These are phyloP conservation scores for Pica pica DNA, from an alignment of 2,113 vertebrate species.

Conservation along the genomic window DNA sequence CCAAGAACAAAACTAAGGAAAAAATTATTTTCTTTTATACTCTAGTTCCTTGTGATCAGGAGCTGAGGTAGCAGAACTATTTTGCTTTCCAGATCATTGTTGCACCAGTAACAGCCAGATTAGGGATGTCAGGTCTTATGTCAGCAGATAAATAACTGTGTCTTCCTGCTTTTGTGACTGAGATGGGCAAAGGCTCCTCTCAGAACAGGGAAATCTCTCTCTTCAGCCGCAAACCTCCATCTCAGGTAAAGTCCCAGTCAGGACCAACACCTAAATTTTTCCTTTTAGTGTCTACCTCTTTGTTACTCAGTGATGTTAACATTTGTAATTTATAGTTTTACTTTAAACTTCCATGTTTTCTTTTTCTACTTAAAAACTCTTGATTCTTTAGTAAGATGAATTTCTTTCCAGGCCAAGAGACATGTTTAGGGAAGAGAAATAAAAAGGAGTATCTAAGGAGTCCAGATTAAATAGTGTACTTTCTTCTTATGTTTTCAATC, in stretches of 20 bases:
- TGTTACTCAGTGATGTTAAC: background rate
- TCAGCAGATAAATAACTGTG: background rate
- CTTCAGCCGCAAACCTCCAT: background rate
- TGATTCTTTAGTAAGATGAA: background rate
- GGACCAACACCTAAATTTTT: background rate
- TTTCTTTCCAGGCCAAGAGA: background rate
- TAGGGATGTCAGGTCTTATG: background rate
- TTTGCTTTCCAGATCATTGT: background rate
- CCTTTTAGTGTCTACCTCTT: background rate
- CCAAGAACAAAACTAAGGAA: background rate
- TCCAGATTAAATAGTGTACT: background rate
- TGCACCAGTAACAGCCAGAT: background rate
- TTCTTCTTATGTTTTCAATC: background rate
- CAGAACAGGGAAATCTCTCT: background rate
- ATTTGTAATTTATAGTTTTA: background rate
- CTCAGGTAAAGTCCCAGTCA: background rate
- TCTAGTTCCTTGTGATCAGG: background rate
- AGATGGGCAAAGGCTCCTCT: background rate
- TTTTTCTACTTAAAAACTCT: background rate
- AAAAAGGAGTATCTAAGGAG: background rate
- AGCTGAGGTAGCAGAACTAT: background rate
- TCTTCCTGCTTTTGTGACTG: background rate
- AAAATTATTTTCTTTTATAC: background rate
- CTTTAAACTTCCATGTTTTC: background rate
- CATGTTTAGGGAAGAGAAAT: background rate